Conservation (phyloP, 2,888 invertebrate genomes). For the Ethmia dodecea region DNA sequence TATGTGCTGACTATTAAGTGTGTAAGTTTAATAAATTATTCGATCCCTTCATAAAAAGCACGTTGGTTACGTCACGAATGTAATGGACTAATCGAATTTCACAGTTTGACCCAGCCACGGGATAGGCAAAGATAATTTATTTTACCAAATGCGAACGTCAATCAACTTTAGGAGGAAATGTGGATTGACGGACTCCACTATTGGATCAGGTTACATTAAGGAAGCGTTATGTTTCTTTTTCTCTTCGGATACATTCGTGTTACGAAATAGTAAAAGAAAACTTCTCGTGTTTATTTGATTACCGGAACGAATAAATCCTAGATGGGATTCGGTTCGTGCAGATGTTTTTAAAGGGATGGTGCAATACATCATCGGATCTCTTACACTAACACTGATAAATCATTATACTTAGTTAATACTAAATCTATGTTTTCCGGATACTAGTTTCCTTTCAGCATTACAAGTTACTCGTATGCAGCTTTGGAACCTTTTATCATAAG, state of each 20-base stretch:
- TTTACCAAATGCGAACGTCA: conserved; percentile 44
- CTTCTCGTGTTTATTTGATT: conserved; percentile 21
- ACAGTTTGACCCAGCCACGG: conserved; percentile 41
- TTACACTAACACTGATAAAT: conserved; percentile 12
- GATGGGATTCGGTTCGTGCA: conserved; percentile 21
- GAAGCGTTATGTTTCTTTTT: conserved; percentile 36
- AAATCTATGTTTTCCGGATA: conserved; percentile 28
- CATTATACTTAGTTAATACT: no score
- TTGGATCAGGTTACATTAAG: conserved; percentile 37
- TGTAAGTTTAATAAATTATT: no score
- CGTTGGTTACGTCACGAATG: conserved; percentile 33
- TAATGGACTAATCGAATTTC: conserved; percentile 49
- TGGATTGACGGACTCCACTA: conserved; percentile 27
- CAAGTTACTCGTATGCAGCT: conserved; percentile 4
- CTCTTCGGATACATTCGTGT: conserved; percentile 25
- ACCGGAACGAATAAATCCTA: conserved; percentile 26
- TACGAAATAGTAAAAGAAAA: conserved; percentile 20
- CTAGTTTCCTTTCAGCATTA: conserved; percentile 33
- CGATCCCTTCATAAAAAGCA: no score
- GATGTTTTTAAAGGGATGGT: conserved; percentile 23
- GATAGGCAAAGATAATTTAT: conserved; percentile 41
- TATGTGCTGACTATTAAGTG: no score
- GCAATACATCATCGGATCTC: conserved; percentile 13
- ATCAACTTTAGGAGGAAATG: conserved; percentile 38
- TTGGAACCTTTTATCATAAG: conserved; percentile 15